These are phyloP conservation scores for Euschistus heros DNA, from an alignment of 1,140 invertebrate genomes.

Conservation along the genomic window DNA sequence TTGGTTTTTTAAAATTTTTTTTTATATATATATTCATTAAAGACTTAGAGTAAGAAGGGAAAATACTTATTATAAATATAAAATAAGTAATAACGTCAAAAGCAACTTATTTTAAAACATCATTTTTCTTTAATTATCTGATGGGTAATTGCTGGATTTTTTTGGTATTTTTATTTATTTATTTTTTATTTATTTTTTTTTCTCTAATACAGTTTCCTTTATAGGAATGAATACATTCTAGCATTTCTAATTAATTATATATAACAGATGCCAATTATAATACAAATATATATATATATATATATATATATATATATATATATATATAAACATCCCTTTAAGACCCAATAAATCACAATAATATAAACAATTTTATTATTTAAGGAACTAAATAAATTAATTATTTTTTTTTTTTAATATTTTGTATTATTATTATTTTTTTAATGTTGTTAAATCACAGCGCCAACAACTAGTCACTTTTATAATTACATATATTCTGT, in stretches of 20 bases:
- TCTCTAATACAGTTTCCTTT: constrained; percentile 13
- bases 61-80: not conserved
- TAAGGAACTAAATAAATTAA: constrained; percentile 21
- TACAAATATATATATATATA: not conserved
- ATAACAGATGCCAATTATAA: constrained; percentile 7
- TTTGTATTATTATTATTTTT: not conserved
- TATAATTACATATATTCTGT: not conserved
- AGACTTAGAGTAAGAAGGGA: constrained; percentile 1
- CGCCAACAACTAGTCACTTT: constrained; percentile 5
- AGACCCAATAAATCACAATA: constrained; percentile 21
- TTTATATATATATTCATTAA: not conserved
- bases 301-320: no score
- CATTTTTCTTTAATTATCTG: no score
- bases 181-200: constrained; percentile 3
- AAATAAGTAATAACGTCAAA: not conserved
- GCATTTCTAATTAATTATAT: constrained; percentile 10
- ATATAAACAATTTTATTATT: constrained; percentile 4
- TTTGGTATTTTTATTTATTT: not conserved
- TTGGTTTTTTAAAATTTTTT: no score
- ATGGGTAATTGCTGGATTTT: not conserved
- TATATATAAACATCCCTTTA: constrained; percentile 15
- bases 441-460: constrained; percentile 7
- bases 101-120: constrained; percentile 9
- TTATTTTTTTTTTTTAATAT: constrained; percentile 13
- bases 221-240: constrained; percentile 13